Evolutionary conservation across 2,797 vertebrate genomes (phyloP), one percentile per base, ranked within the genome.

Genomic region (Pseudotriccus pelzelni): DNA sequence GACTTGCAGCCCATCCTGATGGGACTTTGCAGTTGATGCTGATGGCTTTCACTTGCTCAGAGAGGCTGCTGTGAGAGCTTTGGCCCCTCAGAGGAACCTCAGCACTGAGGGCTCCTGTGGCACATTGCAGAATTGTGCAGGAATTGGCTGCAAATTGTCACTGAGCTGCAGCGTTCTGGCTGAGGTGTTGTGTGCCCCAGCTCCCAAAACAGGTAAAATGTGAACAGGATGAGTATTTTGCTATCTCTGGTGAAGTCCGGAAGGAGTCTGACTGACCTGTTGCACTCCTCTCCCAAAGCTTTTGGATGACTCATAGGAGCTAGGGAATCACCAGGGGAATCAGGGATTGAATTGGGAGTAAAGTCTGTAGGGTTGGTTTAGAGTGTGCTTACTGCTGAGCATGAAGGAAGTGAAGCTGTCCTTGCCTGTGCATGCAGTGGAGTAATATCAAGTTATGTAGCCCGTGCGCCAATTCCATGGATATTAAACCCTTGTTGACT

Each of bases 71-170:
- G 23, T 50, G 37, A 60, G 37, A 46, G 15, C 47, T 83, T 75
- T 12, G 5, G 30, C 23, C 91, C 30, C 0, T 0, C 37, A 55
- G 23, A n/a, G 37, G 28, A 47, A 73, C 30, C 28, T 75, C 52
- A 86, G 23, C 32, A 17, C 21, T 0, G 0, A 62, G 12, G 55
- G 17, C 30, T 87, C 49, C 34, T 2, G 1, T 55, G 59, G 66
- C n/a, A 32, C 3, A 0, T 44, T 64, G 23, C 3, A n/a, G 53
- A 60, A 23, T 6, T 3, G 18, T 55, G 25, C 32, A 76, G 75
- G 39, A 84, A n/a, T 3, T 21, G 8, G 17, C 63, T 69, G 32
- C 60, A 77, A 36, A 34, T 41, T 1, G 0, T 39, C 1, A 0
- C 20, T 43, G 25, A 87, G 9, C 77, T 74, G 56, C 41, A 46